Evolutionary conservation across 2,888 invertebrate genomes (phyloP).

Genomic region (Poecilobothrus nobilitatus): DNA sequence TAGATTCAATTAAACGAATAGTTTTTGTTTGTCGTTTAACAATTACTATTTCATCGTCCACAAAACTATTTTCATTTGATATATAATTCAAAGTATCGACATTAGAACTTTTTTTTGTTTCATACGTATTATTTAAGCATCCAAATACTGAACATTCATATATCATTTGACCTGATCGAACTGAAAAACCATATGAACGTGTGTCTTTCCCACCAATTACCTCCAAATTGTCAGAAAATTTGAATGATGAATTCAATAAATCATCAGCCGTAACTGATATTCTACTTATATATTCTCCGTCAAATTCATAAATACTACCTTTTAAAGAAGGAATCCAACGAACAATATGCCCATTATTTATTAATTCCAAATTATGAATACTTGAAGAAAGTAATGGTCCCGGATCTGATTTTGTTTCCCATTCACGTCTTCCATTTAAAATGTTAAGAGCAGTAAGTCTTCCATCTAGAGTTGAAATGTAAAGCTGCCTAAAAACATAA

Average conservation of each 20-base stretch:
- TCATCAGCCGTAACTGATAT: slow-evolving; percentile 80
- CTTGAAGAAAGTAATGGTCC: slow-evolving; percentile 77
- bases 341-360: slow-evolving; percentile 75
- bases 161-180: slow-evolving; percentile 58
- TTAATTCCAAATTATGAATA: slow-evolving; percentile 76
- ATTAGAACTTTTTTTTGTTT: slow-evolving; percentile 25
- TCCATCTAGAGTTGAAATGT: slow-evolving; percentile 89
- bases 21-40: slow-evolving; percentile 77
- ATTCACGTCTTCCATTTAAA: slow-evolving; percentile 57
- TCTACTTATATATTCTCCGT: slow-evolving; percentile 78
- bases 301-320: slow-evolving; percentile 85
- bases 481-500: slow-evolving; percentile 52
- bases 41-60: slow-evolving; percentile 56
- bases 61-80: slow-evolving; percentile 32
- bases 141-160: slow-evolving; percentile 70
- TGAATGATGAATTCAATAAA: slow-evolving; percentile 76
- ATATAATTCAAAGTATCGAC: background rate
- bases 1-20: slow-evolving; percentile 81
- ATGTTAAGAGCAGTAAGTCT: slow-evolving; percentile 72
- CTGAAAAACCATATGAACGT: slow-evolving; percentile 75
- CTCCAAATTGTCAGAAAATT: slow-evolving; percentile 75
- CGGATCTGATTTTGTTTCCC: slow-evolving; percentile 70
- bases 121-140: slow-evolving; percentile 61
- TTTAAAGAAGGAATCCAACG: slow-evolving; percentile 87
- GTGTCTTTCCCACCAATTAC: slow-evolving; percentile 85